A percentile compares a stretch with the other conserved stretches of the same genome.
Conservation (phyloP, 1,140 invertebrate genomes). For the Globodera rostochiensis region DNA sequence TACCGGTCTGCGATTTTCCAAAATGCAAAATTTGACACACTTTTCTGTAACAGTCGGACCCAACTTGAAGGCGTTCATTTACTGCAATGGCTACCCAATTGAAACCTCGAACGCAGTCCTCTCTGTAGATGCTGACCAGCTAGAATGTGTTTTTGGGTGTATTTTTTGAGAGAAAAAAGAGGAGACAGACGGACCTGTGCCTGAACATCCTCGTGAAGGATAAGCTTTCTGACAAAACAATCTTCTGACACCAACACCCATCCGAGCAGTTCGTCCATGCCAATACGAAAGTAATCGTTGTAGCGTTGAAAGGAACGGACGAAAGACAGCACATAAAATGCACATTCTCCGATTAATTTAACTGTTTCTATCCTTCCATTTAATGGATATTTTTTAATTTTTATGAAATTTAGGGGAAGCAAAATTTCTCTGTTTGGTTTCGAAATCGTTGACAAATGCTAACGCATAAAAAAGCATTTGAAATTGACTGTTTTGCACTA, state of each 20-base stretch:
- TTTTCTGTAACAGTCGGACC: background rate
- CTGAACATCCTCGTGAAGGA: background rate
- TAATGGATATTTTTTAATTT: too few relatives aligned
- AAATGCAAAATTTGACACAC: too few relatives aligned
- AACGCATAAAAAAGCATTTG: too few relatives aligned
- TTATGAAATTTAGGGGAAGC: too few relatives aligned
- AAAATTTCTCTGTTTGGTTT: too few relatives aligned
- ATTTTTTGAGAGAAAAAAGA: too few relatives aligned
- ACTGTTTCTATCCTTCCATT: too few relatives aligned
- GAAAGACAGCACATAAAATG: background rate
- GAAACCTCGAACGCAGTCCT: background rate
- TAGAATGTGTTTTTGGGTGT: background rate
- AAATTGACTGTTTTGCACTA: too few relatives aligned
- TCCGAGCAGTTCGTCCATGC: background rate
- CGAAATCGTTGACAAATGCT: too few relatives aligned
- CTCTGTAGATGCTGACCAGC: background rate
- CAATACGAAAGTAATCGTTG: background rate
- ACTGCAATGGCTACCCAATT: background rate
- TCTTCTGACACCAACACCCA: background rate
- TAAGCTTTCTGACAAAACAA: background rate
- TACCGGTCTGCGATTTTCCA: too few relatives aligned
- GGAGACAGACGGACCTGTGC: background rate
- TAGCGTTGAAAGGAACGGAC: background rate
- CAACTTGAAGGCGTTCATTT: background rate
- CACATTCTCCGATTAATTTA: too few relatives aligned